Evolutionary conservation across 2,797 vertebrate genomes (phyloP).

Genomic region (Neopelma chrysocephalum): DNA sequence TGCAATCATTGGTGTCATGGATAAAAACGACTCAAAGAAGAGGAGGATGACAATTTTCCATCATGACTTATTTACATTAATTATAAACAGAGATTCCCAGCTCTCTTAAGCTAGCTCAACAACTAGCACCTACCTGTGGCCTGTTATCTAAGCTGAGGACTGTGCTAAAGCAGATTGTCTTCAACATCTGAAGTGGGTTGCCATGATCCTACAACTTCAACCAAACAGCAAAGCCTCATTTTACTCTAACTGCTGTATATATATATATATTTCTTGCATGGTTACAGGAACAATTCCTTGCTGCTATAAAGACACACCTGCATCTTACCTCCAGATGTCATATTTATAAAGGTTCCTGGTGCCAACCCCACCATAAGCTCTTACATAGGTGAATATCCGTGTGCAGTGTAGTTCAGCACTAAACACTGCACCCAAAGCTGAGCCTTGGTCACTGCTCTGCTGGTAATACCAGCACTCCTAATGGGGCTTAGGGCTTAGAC

Average conservation of each 20-base stretch:
- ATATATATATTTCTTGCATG: background rate
- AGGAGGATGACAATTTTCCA: background rate
- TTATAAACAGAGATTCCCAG: background rate
- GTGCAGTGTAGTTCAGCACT: background rate
- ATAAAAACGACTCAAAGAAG: background rate
- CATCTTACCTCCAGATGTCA: background rate
- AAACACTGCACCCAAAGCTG: background rate
- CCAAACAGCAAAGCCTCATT: background rate
- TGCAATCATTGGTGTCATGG: conserved; percentile 2
- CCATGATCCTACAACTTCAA: background rate
- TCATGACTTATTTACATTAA: background rate
- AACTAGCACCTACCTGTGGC: background rate
- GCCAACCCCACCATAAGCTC: background rate
- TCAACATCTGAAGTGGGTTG: background rate
- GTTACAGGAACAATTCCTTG: background rate
- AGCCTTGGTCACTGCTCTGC: background rate
- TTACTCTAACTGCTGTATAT: background rate
- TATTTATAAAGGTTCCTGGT: background rate
- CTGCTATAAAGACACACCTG: background rate
- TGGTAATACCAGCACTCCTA: background rate
- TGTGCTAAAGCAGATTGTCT: background rate
- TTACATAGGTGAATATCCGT: background rate
- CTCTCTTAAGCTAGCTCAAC: background rate
- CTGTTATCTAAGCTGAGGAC: background rate
- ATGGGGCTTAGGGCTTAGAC: background rate